phyloP scores from a whole-genome alignment of 2,888 invertebrate genomes.

The Sympetrum striolatum region DNA sequence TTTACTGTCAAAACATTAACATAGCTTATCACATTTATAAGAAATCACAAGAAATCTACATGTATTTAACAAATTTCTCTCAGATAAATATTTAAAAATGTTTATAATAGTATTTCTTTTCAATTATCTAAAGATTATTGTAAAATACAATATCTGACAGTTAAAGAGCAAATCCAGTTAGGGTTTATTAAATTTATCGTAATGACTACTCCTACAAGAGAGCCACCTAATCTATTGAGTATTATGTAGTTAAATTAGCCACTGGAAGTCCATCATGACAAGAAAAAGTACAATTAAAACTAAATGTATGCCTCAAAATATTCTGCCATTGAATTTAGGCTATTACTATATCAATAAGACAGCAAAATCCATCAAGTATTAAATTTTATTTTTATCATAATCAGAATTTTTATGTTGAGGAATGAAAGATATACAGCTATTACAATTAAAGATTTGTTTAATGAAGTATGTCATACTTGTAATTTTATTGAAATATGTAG shows the following conservation, averaged over 20 bases:
- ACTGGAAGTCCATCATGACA: constrained; percentile 5
- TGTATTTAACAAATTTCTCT: constrained; percentile 2
- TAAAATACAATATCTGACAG: constrained; percentile 20
- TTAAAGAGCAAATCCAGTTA: constrained; percentile 26
- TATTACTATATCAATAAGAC: no score
- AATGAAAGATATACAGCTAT: no score
- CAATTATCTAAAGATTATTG: constrained; percentile 22
- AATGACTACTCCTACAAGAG: constrained; percentile 42
- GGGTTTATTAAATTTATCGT: background rate
- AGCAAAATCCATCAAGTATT: no score
- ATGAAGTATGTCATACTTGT: no score
- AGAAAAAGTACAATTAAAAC: background rate
- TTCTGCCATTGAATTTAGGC: background rate
- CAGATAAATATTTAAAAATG: constrained; percentile 14
- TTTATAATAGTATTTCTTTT: constrained; percentile 11
- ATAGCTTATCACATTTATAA: constrained; percentile 40
- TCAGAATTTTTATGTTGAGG: no score
- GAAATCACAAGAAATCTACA: constrained; percentile 12
- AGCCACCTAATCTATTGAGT: constrained; percentile 9
- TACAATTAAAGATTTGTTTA: no score
- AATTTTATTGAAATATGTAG: no score
- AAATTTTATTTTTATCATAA: no score
- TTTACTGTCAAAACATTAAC: constrained; percentile 29
- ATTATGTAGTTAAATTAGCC: background rate
- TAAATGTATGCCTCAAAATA: background rate